phyloP scores from a whole-genome alignment of 2,113 vertebrate genomes.

The Hippoglossus stenolepis region DNA sequence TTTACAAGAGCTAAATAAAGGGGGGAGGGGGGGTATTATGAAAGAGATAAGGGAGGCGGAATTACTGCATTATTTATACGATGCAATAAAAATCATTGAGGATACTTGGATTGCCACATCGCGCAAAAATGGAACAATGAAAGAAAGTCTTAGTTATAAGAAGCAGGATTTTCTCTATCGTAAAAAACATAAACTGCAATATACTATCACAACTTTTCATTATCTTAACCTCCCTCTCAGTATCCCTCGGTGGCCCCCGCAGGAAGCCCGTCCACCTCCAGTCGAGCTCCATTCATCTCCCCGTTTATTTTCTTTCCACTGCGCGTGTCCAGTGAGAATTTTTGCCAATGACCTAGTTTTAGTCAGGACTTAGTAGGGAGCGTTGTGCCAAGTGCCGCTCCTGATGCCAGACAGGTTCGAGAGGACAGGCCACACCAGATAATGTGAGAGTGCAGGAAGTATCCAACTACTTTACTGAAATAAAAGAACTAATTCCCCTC shows the following conservation, averaged over 20 bases:
- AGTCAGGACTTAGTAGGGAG: slow-evolving; percentile 74
- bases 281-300: slow-evolving; percentile 54
- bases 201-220: slow-evolving; percentile 45
- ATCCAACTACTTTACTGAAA: not conserved
- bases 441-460: slow-evolving; percentile 51
- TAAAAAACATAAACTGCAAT: slow-evolving; percentile 23
- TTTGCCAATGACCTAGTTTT: slow-evolving; percentile 79
- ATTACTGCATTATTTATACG: slow-evolving; percentile 54
- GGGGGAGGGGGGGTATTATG: slow-evolving; percentile 5
- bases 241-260: slow-evolving; percentile 54
- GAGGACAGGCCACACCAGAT: slow-evolving; percentile 44
- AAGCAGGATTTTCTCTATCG: slow-evolving; percentile 4
- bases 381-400: slow-evolving; percentile 56
- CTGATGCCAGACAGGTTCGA: slow-evolving; percentile 68
- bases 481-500: not conserved
- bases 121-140: slow-evolving; percentile 33
- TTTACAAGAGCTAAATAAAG: slow-evolving; percentile 25
- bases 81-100: slow-evolving; percentile 53
- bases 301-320: slow-evolving; percentile 74
- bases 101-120: slow-evolving; percentile 39
- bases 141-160: slow-evolving; percentile 24
- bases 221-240: slow-evolving; percentile 49
- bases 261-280: slow-evolving; percentile 73
- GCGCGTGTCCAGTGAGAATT: slow-evolving; percentile 60
- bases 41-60: slow-evolving; percentile 34